Conservation (phyloP, 2,888 invertebrate genomes). For the Tenthredo livida region DNA sequence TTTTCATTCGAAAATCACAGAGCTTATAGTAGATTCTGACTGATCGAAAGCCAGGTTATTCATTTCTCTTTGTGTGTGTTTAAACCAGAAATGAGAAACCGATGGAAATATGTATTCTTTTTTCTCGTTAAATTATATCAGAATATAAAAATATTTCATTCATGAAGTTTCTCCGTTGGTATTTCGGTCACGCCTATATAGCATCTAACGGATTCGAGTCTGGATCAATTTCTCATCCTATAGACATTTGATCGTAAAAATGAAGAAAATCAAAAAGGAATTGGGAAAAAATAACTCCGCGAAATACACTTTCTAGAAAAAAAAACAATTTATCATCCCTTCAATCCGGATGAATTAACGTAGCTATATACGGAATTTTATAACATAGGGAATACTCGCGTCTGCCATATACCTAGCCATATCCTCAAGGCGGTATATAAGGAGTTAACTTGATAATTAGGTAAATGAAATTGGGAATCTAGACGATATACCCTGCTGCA, state of each 20-base stretch:
- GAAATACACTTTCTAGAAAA: background rate
- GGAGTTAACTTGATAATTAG: background rate
- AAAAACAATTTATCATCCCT: background rate
- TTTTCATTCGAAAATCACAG: no score
- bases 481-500: background rate
- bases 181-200: background rate
- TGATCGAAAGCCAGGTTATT: background rate
- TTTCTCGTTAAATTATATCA: background rate
- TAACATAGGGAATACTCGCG: background rate
- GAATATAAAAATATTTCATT: background rate
- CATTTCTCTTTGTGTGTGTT: background rate
- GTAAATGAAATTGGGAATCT: background rate
- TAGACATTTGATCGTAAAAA: background rate
- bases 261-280: background rate
- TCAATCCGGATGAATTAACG: background rate
- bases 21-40: background rate
- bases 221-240: background rate
- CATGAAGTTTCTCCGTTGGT: background rate
- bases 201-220: background rate
- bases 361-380: no score
- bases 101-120: background rate
- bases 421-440: background rate
- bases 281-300: background rate
- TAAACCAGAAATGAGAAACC: background rate
- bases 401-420: background rate